phyloP scores from a whole-genome alignment of 1,140 invertebrate genomes.

The Heliothis virescens region DNA sequence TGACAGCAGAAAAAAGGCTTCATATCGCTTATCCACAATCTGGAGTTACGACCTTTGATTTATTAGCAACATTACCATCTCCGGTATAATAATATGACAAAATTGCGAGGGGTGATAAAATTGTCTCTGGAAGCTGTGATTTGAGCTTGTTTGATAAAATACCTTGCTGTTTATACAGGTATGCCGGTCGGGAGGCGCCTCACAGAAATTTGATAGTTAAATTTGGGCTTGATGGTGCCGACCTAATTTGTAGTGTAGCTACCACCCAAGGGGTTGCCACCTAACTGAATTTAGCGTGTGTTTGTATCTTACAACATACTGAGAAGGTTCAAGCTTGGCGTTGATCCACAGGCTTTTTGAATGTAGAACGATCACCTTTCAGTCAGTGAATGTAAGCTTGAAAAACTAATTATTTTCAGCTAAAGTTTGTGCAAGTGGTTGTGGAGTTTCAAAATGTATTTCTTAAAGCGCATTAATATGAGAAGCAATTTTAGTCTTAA shows the following conservation, averaged over 20 bases:
- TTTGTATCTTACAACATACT: not conserved
- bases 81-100: not conserved
- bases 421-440: no score
- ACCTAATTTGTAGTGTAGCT: conserved; percentile 7
- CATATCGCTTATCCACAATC: not conserved
- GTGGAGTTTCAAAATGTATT: no score
- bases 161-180: not conserved
- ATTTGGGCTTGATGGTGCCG: conserved; percentile 12
- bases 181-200: not conserved
- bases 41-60: conserved; percentile 11
- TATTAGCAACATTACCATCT: conserved; percentile 1
- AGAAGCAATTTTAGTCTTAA: no score
- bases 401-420: no score
- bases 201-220: conserved; percentile 28
- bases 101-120: conserved; percentile 6
- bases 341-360: no score
- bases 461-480: no score
- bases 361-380: no score
- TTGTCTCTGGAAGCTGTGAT: not conserved
- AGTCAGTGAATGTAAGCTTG: no score
- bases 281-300: conserved; percentile 1
- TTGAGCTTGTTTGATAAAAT: not conserved
- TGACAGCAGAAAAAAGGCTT: not conserved
- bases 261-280: not conserved
- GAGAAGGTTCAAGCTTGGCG: not conserved